Percentiles rank a stretch among this genome's conserved stretches.
Conservation (phyloP, 2,888 invertebrate species). For the Mamestra brassicae region DNA sequence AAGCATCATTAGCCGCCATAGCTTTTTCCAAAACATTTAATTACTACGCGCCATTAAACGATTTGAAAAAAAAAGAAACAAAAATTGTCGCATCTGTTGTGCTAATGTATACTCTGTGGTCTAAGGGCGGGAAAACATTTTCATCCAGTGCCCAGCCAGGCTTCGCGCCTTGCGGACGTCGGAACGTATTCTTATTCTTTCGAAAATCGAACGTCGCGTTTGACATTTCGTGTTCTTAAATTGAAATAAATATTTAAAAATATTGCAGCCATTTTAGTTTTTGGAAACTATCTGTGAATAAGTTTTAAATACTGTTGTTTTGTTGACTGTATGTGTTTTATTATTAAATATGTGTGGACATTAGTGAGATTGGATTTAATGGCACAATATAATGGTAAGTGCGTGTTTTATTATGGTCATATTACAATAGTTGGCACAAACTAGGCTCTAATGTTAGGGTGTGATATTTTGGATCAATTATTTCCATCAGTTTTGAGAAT, state of each 20-base stretch:
- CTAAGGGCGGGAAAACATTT: conserved; percentile 82
- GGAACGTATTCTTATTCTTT: conserved; percentile 67
- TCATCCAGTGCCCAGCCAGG: conserved; percentile 79
- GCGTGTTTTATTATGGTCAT: conserved; percentile 53
- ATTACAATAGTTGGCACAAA: conserved; percentile 49
- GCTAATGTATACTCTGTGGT: conserved; percentile 73
- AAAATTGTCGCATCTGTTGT: conserved; percentile 67
- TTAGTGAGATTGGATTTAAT: conserved; percentile 74
- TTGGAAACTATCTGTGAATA: conserved; percentile 30
- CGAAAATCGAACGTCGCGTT: conserved; percentile 73
- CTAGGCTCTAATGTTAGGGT: conserved; percentile 5
- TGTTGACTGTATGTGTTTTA: conserved; percentile 37
- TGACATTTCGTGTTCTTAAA: conserved; percentile 59
- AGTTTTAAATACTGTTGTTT: conserved; percentile 43
- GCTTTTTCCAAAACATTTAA: conserved; percentile 63
- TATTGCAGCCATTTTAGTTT: conserved; percentile 27
- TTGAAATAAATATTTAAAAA: conserved; percentile 21
- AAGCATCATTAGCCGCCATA: conserved; percentile 59
- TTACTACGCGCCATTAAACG: conserved; percentile 61
- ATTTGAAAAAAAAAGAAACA: conserved; percentile 57
- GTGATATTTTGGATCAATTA: conserved; percentile 7
- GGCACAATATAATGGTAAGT: conserved; percentile 70
- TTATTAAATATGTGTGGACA: conserved; percentile 59
- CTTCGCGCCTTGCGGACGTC: conserved; percentile 77
- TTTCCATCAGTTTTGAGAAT: background rate